Percentiles rank a stretch among this genome's conserved stretches.
Evolutionary conservation across 2,888 invertebrate genomes (phyloP).

Genomic region (Limnephilus rhombicus): DNA sequence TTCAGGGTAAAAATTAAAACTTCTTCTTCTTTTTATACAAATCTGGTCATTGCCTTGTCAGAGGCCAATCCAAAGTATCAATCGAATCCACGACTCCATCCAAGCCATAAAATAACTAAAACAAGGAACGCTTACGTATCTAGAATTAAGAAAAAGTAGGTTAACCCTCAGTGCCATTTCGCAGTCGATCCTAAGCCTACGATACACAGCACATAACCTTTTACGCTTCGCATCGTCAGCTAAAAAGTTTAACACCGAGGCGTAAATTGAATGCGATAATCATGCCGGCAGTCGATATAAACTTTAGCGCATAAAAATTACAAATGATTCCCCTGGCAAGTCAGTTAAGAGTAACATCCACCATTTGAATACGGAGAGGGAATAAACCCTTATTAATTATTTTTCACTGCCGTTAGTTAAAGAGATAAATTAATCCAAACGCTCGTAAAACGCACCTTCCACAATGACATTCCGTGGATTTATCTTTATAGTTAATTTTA

Average conservation of each 20-base stretch:
- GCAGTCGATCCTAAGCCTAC: not conserved
- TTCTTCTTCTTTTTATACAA: too few relatives aligned
- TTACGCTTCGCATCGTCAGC: not conserved
- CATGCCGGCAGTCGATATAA: slow-evolving; percentile 44
- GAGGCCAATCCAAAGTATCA: too few relatives aligned
- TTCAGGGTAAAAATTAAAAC: too few relatives aligned
- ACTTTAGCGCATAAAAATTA: slow-evolving; percentile 47
- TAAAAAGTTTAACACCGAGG: not conserved
- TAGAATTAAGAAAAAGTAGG: not conserved
- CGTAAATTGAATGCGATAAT: slow-evolving; percentile 37
- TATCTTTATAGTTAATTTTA: slow-evolving; percentile 67
- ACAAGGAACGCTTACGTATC: not conserved
- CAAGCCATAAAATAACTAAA: too few relatives aligned
- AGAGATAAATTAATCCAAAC: slow-evolving; percentile 66
- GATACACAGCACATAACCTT: not conserved
- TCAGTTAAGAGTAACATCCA: slow-evolving; percentile 34
- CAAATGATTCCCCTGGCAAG: slow-evolving; percentile 39
- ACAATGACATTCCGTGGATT: slow-evolving; percentile 66
- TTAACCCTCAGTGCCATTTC: not conserved
- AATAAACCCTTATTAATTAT: slow-evolving; percentile 66
- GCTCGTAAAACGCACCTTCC: slow-evolving; percentile 66
- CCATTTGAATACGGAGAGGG: slow-evolving; percentile 61
- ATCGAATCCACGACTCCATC: too few relatives aligned
- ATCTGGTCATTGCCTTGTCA: too few relatives aligned
- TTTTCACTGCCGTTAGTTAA: slow-evolving; percentile 66